Conservation (phyloP, 2,888 invertebrate genomes). For the Ichneumoninae sp. region DNA sequence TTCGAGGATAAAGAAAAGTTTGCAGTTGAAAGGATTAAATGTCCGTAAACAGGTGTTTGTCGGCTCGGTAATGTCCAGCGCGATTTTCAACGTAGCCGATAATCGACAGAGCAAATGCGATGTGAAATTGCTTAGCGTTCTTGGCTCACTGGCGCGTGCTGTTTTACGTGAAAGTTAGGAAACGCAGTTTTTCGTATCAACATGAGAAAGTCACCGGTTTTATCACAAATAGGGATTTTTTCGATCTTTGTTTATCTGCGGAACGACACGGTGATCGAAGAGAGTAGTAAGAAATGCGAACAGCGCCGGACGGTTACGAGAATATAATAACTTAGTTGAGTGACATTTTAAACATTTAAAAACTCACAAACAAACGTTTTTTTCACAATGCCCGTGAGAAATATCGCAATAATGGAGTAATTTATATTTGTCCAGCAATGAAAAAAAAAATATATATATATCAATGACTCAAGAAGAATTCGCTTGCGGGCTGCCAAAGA, state of each 20-base stretch:
- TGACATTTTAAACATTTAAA: background rate
- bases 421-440: too few relatives aligned
- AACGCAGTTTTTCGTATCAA: constrained; percentile 30
- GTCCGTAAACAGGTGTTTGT: constrained; percentile 10
- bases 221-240: constrained; percentile 17
- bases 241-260: constrained; percentile 14
- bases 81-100: constrained; percentile 24
- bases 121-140: constrained; percentile 42
- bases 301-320: background rate
- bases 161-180: constrained; percentile 60
- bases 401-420: background rate
- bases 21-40: constrained; percentile 19
- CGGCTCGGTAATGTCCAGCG: background rate
- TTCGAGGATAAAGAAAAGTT: background rate
- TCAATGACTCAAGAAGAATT: too few relatives aligned
- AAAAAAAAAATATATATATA: too few relatives aligned
- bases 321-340: background rate
- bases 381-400: background rate
- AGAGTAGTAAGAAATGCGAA: constrained; percentile 25
- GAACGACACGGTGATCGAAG: background rate
- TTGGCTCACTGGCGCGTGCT: constrained; percentile 37
- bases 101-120: constrained; percentile 29
- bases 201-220: constrained; percentile 56
- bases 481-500: too few relatives aligned
- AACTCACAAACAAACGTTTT: too few relatives aligned